These are phyloP conservation scores for Rhynchomys soricoides DNA, from an alignment of 2,113 vertebrate genomes.

Conservation along the genomic window DNA sequence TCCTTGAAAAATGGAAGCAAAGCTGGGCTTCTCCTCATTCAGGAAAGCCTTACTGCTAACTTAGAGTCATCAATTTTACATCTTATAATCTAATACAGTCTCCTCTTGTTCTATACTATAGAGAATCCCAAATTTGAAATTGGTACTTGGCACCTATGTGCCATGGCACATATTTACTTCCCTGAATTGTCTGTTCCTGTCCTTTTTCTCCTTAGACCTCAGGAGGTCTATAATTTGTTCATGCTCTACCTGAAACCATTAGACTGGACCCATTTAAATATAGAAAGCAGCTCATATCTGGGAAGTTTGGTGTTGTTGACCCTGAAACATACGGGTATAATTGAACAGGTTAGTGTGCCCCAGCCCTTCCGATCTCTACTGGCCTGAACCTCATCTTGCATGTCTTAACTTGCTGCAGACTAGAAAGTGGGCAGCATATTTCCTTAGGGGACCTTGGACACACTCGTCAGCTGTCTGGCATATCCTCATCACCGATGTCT, in stretches of 20 bases:
- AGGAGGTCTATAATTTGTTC: not conserved
- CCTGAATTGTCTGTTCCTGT: not conserved
- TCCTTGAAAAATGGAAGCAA: not conserved
- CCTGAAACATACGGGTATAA: not conserved
- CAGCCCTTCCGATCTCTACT: accelerated
- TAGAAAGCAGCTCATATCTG: not conserved
- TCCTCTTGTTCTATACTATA: not conserved
- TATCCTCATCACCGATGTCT: not conserved
- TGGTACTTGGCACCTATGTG: not conserved
- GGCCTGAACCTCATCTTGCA: not conserved
- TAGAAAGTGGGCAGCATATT: not conserved
- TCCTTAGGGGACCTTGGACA: not conserved
- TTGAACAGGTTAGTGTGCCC: too few relatives aligned
- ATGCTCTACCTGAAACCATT: not conserved
- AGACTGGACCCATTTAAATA: not conserved
- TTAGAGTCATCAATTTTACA: not conserved
- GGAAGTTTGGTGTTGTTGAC: not conserved
- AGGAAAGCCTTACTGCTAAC: not conserved
- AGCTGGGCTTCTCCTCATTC: not conserved
- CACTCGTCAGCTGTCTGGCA: not conserved
- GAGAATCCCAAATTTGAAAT: not conserved
- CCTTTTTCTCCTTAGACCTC: not conserved
- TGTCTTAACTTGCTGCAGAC: not conserved
- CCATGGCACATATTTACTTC: slow-evolving; percentile 15
- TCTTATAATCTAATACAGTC: not conserved